Evolutionary conservation across 2,797 vertebrate species (phyloP).

Genomic region (Myotis myotis): DNA sequence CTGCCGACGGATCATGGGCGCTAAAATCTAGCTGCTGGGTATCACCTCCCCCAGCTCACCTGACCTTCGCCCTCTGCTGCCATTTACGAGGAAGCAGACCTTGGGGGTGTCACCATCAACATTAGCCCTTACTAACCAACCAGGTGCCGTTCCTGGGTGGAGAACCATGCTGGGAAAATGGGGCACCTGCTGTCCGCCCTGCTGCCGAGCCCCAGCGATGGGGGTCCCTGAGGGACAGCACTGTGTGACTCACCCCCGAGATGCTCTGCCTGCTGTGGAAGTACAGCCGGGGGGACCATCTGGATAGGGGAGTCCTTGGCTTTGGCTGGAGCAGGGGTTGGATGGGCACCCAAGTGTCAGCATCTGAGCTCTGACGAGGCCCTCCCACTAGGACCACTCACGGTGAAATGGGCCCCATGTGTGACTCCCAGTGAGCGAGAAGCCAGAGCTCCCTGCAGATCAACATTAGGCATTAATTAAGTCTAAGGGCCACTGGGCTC

Average conservation of each 20-base stretch:
- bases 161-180: neutral
- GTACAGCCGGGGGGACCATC: no score
- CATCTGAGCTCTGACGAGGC: neutral
- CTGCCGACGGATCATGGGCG: rapidly evolving
- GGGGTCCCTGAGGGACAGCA: neutral
- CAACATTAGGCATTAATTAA: neutral
- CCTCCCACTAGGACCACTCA: neutral
- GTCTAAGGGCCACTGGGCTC: neutral
- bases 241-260: neutral
- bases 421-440: neutral
- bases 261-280: neutral
- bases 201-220: neutral
- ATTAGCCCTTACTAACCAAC: neutral
- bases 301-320: neutral
- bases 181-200: neutral
- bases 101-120: neutral
- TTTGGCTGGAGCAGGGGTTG: neutral
- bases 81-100: neutral
- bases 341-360: neutral
- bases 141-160: neutral
- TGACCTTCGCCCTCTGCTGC: neutral
- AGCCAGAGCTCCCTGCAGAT: neutral
- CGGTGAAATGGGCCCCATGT: neutral
- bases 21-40: neutral
- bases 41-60: neutral